These are phyloP conservation scores for Reticulitermes lucifugus DNA, from an alignment of 2,888 invertebrate species.

Conservation along the genomic window DNA sequence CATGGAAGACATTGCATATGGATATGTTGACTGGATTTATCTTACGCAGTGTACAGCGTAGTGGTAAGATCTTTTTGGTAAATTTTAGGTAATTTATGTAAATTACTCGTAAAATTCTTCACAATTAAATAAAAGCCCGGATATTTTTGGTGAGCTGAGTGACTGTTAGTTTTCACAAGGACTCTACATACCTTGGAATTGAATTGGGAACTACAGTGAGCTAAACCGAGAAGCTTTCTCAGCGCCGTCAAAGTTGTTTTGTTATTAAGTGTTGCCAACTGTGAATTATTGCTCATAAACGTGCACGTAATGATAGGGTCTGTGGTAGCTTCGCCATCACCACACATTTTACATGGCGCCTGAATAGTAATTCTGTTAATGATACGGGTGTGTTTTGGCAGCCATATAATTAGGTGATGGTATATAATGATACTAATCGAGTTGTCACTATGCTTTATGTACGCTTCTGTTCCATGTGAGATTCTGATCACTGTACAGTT, in stretches of 20 bases:
- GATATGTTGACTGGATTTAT: too few relatives aligned
- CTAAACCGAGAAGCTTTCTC: neutral
- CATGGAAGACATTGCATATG: too few relatives aligned
- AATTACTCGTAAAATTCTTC: too few relatives aligned
- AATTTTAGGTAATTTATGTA: too few relatives aligned
- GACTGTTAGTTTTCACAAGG: too few relatives aligned
- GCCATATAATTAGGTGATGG: conserved; percentile 25
- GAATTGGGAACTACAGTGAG: too few relatives aligned
- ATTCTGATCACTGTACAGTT: neutral
- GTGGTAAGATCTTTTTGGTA: too few relatives aligned
- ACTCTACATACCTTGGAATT: too few relatives aligned
- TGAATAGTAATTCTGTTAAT: neutral
- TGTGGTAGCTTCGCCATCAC: neutral
- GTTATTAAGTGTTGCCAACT: neutral
- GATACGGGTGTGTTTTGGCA: conserved; percentile 22
- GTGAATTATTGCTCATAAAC: neutral
- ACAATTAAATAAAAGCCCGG: too few relatives aligned
- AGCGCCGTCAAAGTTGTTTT: neutral
- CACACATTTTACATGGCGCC: neutral
- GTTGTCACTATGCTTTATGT: conserved; percentile 22
- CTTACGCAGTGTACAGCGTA: too few relatives aligned
- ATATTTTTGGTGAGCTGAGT: too few relatives aligned
- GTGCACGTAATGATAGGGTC: neutral
- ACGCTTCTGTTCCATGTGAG: neutral
- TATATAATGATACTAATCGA: conserved; percentile 23